Conservation (phyloP, 2,888 invertebrate genomes). For the Nymphalis c-album region DNA sequence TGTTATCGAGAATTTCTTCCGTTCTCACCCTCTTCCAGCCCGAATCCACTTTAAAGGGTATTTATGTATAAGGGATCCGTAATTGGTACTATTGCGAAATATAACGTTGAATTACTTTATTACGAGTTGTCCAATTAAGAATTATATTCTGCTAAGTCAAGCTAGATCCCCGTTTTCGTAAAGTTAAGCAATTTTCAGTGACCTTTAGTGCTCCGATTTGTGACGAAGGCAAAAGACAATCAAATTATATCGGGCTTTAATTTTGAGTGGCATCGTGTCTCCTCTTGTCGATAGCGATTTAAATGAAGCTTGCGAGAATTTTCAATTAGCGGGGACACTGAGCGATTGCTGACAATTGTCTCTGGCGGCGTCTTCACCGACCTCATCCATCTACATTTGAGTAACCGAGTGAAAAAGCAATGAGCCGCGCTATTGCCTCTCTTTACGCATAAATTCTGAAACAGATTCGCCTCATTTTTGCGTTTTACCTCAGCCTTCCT, state of each 20-base stretch:
- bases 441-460: slow-evolving; percentile 66
- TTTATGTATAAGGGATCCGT: slow-evolving; percentile 73
- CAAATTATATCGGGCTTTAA: slow-evolving; percentile 60
- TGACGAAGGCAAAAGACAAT: slow-evolving; percentile 52
- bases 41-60: slow-evolving; percentile 70
- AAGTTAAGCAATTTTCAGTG: slow-evolving; percentile 41
- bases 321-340: slow-evolving; percentile 79
- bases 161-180: slow-evolving; percentile 27
- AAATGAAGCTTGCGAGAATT: slow-evolving; percentile 77
- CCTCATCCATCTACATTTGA: slow-evolving; percentile 78
- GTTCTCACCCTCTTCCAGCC: slow-evolving; percentile 72
- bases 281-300: slow-evolving; percentile 71
- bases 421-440: slow-evolving; percentile 76
- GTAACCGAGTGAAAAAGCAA: slow-evolving; percentile 79
- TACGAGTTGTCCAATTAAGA: slow-evolving; percentile 28
- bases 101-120: slow-evolving; percentile 57
- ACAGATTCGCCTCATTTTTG: slow-evolving; percentile 50
- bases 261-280: slow-evolving; percentile 60
- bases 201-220: slow-evolving; percentile 46
- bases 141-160: slow-evolving; percentile 20
- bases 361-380: slow-evolving; percentile 63
- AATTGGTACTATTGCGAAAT: slow-evolving; percentile 71
- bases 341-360: slow-evolving; percentile 78
- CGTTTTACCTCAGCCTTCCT: slow-evolving; percentile 24
- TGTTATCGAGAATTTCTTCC: slow-evolving; percentile 76